Evolutionary conservation across 64 coral and sea anemone genomes (phyloP).

Genomic region (Platygyra sinensis): DNA sequence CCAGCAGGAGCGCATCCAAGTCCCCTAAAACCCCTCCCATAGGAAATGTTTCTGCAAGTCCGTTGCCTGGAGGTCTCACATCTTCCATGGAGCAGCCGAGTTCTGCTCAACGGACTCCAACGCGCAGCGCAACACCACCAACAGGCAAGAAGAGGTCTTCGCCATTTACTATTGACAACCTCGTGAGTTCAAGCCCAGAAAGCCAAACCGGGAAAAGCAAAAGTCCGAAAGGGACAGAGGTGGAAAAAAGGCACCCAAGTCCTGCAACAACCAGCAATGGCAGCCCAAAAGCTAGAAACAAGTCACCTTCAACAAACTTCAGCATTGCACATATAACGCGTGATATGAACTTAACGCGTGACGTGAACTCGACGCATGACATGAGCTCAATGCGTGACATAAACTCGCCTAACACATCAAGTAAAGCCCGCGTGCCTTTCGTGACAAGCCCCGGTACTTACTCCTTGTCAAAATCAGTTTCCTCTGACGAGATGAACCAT

Average conservation of each 20-base stretch:
- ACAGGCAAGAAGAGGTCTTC: constrained; percentile 13
- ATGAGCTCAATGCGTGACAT: constrained; percentile 47
- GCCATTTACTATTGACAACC: constrained; percentile 28
- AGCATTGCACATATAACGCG: constrained; percentile 87
- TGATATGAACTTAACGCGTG: constrained; percentile 52
- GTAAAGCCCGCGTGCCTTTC: neutral
- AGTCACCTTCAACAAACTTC: constrained; percentile 63
- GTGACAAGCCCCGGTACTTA: neutral
- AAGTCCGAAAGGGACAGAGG: neutral
- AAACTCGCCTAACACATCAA: neutral
- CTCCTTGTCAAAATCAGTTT: neutral
- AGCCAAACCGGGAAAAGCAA: neutral
- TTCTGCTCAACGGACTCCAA: neutral
- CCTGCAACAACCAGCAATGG: neutral
- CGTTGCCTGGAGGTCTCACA: neutral
- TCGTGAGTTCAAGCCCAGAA: constrained; percentile 35
- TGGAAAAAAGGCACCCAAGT: constrained; percentile 1
- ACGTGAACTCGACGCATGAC: constrained; percentile 51
- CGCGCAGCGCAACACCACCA: neutral
- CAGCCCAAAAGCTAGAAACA: constrained; percentile 41
- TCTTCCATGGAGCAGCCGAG: constrained; percentile 2
- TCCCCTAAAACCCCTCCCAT: constrained; percentile 20
- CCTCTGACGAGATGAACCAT: neutral
- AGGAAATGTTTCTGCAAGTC: neutral
- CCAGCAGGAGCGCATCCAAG: neutral